Evolutionary conservation across 2,888 invertebrate genomes (phyloP), one percentile per base, ranked within the genome.

Genomic region (Chalcis sispes): DNA sequence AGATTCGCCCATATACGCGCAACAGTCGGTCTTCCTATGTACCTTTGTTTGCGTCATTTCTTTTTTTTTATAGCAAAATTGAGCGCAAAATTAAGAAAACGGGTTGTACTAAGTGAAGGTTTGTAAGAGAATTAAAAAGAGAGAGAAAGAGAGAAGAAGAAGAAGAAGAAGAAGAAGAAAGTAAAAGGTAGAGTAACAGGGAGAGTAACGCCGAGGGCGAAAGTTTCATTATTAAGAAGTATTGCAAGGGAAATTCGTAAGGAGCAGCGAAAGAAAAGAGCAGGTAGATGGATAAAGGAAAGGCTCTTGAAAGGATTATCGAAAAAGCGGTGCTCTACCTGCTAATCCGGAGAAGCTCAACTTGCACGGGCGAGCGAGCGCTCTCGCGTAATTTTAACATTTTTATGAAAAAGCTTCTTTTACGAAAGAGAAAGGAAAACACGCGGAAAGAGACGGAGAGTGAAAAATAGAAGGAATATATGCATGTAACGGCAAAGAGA

Each of bases 191-290:
- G n/a, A n/a, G n/a, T n/a, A n/a, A n/a, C n/a, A n/a, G n/a, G n/a
- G n/a, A 59, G 10, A 3, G 40, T 4, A 40, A 23, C 54, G 52
- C 40, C 46, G 18, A 20, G 18, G 77, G 70, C 69, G 64, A 79
- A 79, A 79, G 74, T 82, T 82, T 79, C 81, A 82, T 82, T 82
- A 82, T 82, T 82, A 82, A 82, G 79, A 80, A 82, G 78, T 80
- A 82, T 82, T 80, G 80, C 79, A 78, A 73, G 77, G 61, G 66
- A 71, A 69, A 78, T 56, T 69, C 52, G 54, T 69, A 27, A 46
- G 58, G 67, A 54, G 69, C 66, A 65, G 66, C 59, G 50, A 50
- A 72, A 64, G 36, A 40, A 29, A n/a, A n/a, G 4, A 3, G 2
- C 2, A 23, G 10, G 1, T 18, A 62, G 18, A 40, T 2, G 40